Evolutionary conservation across 2,797 vertebrate genomes (phyloP).

Genomic region (Oreonectes daqikongensis): DNA sequence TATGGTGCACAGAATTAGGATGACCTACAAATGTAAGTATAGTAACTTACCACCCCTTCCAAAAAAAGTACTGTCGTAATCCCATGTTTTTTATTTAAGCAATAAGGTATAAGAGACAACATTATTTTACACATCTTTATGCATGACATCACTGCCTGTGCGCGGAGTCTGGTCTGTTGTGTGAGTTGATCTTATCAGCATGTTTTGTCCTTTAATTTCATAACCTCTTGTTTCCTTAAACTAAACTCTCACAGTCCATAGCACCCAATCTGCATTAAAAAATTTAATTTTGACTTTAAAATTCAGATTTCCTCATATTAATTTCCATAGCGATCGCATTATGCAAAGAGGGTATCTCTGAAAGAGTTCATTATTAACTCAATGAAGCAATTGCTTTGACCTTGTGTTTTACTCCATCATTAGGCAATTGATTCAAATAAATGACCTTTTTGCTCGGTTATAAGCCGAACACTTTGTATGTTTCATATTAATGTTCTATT

Average conservation of each 20-base stretch:
- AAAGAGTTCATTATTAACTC: slow-evolving; percentile 14
- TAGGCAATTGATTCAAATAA: slow-evolving; percentile 5
- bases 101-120: no score
- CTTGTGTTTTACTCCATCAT: slow-evolving; percentile 10
- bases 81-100: neutral
- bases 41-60: neutral
- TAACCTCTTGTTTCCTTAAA: neutral
- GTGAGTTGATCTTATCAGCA: neutral
- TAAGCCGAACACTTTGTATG: neutral
- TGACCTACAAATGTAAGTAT: slow-evolving; percentile 56
- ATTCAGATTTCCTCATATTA: neutral
- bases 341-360: slow-evolving; percentile 16
- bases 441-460: slow-evolving; percentile 15
- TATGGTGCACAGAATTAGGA: slow-evolving; percentile 38
- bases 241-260: neutral
- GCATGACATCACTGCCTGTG: no score
- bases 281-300: slow-evolving; percentile 24
- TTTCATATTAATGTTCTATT: no score
- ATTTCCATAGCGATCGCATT: slow-evolving; percentile 13
- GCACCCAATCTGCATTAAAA: slow-evolving; percentile 10
- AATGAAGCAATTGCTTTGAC: slow-evolving; percentile 35
- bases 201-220: neutral
- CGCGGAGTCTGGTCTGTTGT: neutral
- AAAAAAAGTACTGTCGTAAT: neutral
- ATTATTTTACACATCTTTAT: no score